Base-by-base conservation (phyloP, 2,888 invertebrate species). In the Oscheius sp. region DNA sequence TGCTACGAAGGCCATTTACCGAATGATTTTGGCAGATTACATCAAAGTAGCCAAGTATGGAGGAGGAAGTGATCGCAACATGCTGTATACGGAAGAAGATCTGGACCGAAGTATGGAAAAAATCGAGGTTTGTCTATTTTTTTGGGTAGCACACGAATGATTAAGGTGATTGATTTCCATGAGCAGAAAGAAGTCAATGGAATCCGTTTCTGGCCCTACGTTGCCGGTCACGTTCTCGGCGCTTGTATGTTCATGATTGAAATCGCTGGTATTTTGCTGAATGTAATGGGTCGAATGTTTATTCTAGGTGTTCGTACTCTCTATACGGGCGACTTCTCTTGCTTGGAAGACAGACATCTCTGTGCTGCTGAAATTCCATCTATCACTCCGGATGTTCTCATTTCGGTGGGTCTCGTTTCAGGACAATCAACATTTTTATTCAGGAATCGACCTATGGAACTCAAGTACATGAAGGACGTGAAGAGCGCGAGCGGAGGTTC, bases 181-280 rank as follows among this genome's bases (percentile, higher is more conserved):
- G 96, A 96, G 89, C 98, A 99, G 90, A 96, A 96, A 86, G 98
- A 98, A 87, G 94, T 99, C 0, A 93, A 95, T 87, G 99, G 88
- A 11, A 93, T 99, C 0, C 93, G 95, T 87, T 99, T 99, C 91
- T 98, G 98, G 95, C 96, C 97, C 0, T 99, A 99, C 90, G 96
- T 96, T 90, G 99, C 99, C 0, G 99, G 99, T 0, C 99, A 99
- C 90, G 99, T 99, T 2, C 91, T 99, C 0, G 99, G 99, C 0
- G 99, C 99, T 0, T 98, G 98, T 72, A 99, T 99, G 98, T 99
- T 99, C 90, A 97, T 99, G 96, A 95, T 99, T 76, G 98, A 99
- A 92, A 99, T 99, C 66, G 99, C 98, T 47, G 99, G 78, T 78
- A 55, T 4, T 10, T 21, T 57, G 7, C 21, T 21, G 10, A 62